Evolutionary conservation across 2,797 vertebrate genomes (phyloP).

Genomic region (Bradypus variegatus): DNA sequence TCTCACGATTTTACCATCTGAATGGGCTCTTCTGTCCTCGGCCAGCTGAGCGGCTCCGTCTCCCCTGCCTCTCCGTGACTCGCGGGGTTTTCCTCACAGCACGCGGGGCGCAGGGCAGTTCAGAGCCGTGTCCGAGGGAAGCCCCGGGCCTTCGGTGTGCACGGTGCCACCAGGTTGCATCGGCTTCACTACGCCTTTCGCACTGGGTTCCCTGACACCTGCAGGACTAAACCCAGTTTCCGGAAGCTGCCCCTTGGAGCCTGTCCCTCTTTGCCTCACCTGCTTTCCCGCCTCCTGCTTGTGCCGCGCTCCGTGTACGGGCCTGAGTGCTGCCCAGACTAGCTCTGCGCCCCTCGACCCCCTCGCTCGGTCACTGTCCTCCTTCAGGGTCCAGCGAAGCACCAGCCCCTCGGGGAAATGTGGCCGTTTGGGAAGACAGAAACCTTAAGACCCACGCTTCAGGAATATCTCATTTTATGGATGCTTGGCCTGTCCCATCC

Average conservation of each 20-base stretch:
- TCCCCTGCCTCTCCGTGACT: not conserved
- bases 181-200: not conserved
- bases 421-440: not conserved
- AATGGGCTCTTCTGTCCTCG: not conserved
- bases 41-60: not conserved
- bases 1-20: not conserved
- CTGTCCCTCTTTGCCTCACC: not conserved
- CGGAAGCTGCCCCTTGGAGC: not conserved
- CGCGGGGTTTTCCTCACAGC: not conserved
- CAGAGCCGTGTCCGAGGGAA: too few relatives aligned
- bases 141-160: too few relatives aligned
- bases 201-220: not conserved
- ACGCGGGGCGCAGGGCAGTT: too few relatives aligned
- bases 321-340: not conserved
- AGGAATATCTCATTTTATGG: fast-evolving
- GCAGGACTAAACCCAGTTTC: fast-evolving
- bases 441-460: not conserved
- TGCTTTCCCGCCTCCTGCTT: too few relatives aligned
- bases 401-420: not conserved
- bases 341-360: too few relatives aligned
- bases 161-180: too few relatives aligned
- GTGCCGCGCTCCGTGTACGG: fast-evolving
- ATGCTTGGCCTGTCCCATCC: not conserved
- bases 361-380: not conserved
- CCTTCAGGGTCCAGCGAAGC: not conserved